Evolutionary conservation across 2,113 vertebrate genomes (phyloP), one percentile per base, ranked within the genome.

Genomic region (Sinosuthora webbiana): DNA sequence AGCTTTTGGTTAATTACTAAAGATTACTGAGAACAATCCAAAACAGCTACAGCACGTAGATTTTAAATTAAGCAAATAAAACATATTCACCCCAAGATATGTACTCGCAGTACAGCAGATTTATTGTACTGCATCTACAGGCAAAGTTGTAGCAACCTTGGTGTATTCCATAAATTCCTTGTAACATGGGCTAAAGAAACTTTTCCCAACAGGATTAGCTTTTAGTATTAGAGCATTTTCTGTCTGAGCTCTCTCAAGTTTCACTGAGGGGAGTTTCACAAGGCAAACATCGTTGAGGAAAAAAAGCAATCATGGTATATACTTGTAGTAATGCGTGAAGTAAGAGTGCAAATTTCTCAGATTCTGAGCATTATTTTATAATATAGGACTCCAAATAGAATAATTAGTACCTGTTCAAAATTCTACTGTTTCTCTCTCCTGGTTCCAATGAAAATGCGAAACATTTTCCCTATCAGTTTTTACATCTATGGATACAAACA

Each of bases 1-100:
- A 65, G 67, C 64, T 91, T 86, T 93, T 89, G 47, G 91, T 97
- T 98, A 98, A 98, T 98, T 98, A 97, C 78, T 85, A 93, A 90
- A 95, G 86, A 90, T 62, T 81, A 92, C 67, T 23, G 59, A 83
- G 75, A 96, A 77, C 63, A 90, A 92, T 35, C 83, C 19, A 53
- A 92, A 93, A 39, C n/a, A 71, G 56, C 37, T 33, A 80, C 31
- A 30, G 31, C 24, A 50, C 30, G 35, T 24, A 90, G 77, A 79
- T 68, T 93, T 80, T 88, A 71, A 92, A 95, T 92, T 85, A 89
- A 82, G 79, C 69, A 86, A 96, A 92, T 79, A 94, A 93, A 94
- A 78, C 22, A 63, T 62, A 83, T 57, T 91, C 89, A 50, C 57
- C 56, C 37, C 65, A 94, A 57, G 18, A 83, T 10, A 39, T 10